Conservation (phyloP, 2,113 vertebrate genomes). For the Plectropomus leopardus region DNA sequence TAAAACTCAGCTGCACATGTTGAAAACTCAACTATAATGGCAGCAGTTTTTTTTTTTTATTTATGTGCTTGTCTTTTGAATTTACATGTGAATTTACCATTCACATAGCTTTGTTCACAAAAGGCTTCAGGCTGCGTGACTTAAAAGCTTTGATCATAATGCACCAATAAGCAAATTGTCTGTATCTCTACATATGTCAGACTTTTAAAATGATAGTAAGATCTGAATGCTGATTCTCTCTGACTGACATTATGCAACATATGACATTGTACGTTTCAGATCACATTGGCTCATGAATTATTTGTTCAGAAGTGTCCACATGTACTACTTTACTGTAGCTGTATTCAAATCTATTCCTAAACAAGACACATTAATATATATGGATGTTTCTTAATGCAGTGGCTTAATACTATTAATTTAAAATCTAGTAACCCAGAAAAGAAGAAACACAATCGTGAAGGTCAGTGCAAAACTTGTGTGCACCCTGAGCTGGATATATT, state of each 20-base stretch:
- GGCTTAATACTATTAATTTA: not conserved
- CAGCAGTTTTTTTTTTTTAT: not conserved
- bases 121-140: not conserved
- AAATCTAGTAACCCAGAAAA: not conserved
- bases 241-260: not conserved
- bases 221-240: not conserved
- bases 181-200: not conserved
- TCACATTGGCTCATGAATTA: constrained; percentile 9
- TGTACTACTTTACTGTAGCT: not conserved
- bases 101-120: constrained; percentile 8
- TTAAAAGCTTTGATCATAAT: not conserved
- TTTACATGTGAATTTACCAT: not conserved
- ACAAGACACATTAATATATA: not conserved
- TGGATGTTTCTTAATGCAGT: constrained; percentile 7
- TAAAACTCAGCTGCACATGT: not conserved
- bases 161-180: not conserved
- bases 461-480: not conserved
- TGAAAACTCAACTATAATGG: not conserved
- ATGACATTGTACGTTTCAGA: constrained; percentile 5
- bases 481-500: not conserved
- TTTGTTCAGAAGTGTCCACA: not conserved
- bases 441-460: not conserved
- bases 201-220: constrained; percentile 8
- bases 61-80: not conserved
- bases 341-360: constrained; percentile 15